Evolutionary conservation across 2,888 invertebrate genomes (phyloP).

Genomic region (Volucella bombylans): DNA sequence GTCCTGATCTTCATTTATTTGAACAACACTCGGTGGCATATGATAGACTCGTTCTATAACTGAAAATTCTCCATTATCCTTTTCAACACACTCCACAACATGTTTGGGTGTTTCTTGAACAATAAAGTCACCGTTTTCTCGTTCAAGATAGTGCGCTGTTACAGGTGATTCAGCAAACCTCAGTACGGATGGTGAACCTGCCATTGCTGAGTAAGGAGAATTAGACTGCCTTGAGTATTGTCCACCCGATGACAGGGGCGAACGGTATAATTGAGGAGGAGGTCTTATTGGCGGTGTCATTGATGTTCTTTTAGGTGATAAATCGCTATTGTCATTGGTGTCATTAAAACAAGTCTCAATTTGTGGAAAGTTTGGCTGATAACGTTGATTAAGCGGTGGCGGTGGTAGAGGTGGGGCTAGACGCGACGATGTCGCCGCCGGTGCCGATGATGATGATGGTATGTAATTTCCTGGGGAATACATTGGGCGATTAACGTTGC

Average conservation of each 20-base stretch:
- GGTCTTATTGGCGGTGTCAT: constrained; percentile 61
- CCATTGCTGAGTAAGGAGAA: constrained; percentile 67
- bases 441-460: constrained; percentile 32
- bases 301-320: constrained; percentile 43
- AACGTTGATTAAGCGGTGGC: constrained; percentile 58
- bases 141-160: constrained; percentile 81
- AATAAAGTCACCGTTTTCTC: constrained; percentile 82
- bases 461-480: constrained; percentile 54
- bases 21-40: constrained; percentile 81
- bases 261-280: constrained; percentile 65
- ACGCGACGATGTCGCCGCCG: constrained; percentile 32
- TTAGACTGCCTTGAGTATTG: constrained; percentile 55
- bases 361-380: constrained; percentile 48
- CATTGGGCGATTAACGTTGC: constrained; percentile 52
- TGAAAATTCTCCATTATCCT: constrained; percentile 82
- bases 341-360: constrained; percentile 40
- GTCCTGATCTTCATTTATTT: constrained; percentile 81
- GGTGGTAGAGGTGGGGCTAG: constrained; percentile 59
- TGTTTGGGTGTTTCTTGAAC: constrained; percentile 82
- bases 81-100: constrained; percentile 82
- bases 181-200: constrained; percentile 79
- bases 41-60: constrained; percentile 82
- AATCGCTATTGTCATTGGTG: constrained; percentile 29
- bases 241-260: constrained; percentile 42
- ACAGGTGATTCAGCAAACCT: constrained; percentile 81